Percentiles rank a stretch among this genome's conserved stretches.
Evolutionary conservation across 2,113 vertebrate genomes (phyloP).

Genomic region (Ophthalmolycus amberensis): DNA sequence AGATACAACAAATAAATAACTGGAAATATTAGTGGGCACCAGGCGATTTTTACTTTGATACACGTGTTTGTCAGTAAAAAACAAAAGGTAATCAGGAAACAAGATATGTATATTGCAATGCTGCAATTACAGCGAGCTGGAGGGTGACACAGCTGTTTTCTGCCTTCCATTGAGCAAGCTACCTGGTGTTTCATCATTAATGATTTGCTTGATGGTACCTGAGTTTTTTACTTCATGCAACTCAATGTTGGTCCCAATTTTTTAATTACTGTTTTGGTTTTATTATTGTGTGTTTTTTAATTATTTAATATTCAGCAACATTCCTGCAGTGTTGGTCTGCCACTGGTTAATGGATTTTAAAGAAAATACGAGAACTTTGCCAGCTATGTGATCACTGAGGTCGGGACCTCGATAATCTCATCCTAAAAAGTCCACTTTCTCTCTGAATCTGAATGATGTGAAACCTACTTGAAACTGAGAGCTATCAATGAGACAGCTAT

Average conservation of each 20-base stretch:
- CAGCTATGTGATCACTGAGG: background rate
- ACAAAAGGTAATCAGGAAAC: background rate
- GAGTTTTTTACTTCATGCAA: background rate
- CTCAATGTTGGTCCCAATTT: background rate
- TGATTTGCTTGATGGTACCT: background rate
- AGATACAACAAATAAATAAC: constrained; percentile 23
- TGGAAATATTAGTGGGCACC: constrained; percentile 4
- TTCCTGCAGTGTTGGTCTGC: constrained; percentile 4
- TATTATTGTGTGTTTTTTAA: background rate
- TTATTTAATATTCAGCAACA: background rate
- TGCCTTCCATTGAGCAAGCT: background rate
- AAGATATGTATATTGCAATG: too few relatives aligned
- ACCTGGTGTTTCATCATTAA: constrained; percentile 9
- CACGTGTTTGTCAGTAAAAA: constrained; percentile 30
- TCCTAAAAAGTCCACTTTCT: background rate
- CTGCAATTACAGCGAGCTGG: background rate
- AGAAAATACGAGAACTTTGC: background rate
- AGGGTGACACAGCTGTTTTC: background rate
- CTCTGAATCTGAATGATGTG: background rate
- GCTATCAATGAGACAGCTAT: background rate
- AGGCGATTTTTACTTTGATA: constrained; percentile 36
- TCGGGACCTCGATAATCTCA: background rate
- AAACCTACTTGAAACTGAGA: background rate
- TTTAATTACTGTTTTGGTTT: background rate
- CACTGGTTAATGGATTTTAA: constrained; percentile 23